A percentile compares a stretch with the other conserved stretches of the same genome.
phyloP scores from a whole-genome alignment of 2,888 invertebrate genomes.

The Acleris cristana region DNA sequence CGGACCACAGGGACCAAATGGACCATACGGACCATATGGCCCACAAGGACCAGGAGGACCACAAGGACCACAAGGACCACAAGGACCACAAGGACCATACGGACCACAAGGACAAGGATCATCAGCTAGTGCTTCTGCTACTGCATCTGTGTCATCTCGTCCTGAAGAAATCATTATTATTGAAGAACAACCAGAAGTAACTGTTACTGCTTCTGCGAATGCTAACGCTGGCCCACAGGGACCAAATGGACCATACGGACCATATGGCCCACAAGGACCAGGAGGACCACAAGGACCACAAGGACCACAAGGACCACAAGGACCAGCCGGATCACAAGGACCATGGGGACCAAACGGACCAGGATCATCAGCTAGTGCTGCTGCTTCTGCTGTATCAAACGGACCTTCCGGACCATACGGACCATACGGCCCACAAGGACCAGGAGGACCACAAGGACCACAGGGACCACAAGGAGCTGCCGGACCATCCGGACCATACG shows the following conservation, averaged over 20 bases:
- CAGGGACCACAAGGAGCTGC: background rate
- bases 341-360: conserved; percentile 15
- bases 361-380: conserved; percentile 29
- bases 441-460: background rate
- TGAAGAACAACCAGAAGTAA: conserved; percentile 17
- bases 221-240: conserved; percentile 14
- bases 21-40: conserved; percentile 23
- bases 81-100: conserved; percentile 4
- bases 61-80: background rate
- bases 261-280: conserved; percentile 13
- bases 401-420: conserved; percentile 16
- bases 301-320: background rate
- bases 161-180: conserved; percentile 8
- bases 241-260: conserved; percentile 6
- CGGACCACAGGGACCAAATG: background rate
- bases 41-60: conserved; percentile 15
- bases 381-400: conserved; percentile 19
- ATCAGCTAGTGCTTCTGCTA: conserved; percentile 6
- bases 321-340: conserved; percentile 1
- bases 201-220: conserved; percentile 30
- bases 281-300: conserved; percentile 9
- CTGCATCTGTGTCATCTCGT: conserved; percentile 1
- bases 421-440: conserved; percentile 14
- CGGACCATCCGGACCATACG: conserved; percentile 13
- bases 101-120: conserved; percentile 9